Evolutionary conservation across 2,888 invertebrate species (phyloP), one percentile per base, ranked within the genome.

Genomic region (Heteromurus nitidus): DNA sequence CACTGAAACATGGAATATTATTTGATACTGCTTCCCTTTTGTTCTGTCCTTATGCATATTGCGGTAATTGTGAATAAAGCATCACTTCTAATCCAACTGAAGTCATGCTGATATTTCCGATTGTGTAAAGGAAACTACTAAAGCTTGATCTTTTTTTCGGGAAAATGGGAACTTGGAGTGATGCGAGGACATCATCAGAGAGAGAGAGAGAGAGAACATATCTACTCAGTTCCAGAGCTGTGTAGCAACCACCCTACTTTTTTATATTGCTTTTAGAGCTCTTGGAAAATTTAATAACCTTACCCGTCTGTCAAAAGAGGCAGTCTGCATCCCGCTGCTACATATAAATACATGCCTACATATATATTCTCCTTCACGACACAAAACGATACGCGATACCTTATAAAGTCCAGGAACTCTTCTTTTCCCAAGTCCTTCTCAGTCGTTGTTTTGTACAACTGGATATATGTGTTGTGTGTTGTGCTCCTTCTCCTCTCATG

Each of bases 251-350:
- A 42, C 42, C 42, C 62, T 65, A 64, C 58, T 70, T 72, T 68
- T 76, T 74, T 58, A 79, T 72, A 65, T 44, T 55, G 72, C 72
- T 72, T 79, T 72, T 65, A 72, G 72, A 64, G 69, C 69, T 69
- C 69, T 69, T 44, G 70, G 79, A 79, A 79, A 79, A 79, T 79
- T 79, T 79, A 79, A 79, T 79, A 79, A 72, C 72, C 72, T 65
- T 64, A 65, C 42, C 79, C 79, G 79, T 79, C 79, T 79, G 72
- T 79, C 79, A 79, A 70, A 79, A 58, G 55, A 65, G 68, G 62
- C 76, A 68, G 26, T 77, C n/a, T n/a, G 77, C 69, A 70, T 77
- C 69, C 69, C 62, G 30, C 55, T 42, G 16, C 30, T 28, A 28
- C 60, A 13, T 9, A 36, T 36, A 50, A n/a, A 18, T 13, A 3